phyloP scores from a whole-genome alignment of 1,140 invertebrate genomes.

The Aphis gossypii region DNA sequence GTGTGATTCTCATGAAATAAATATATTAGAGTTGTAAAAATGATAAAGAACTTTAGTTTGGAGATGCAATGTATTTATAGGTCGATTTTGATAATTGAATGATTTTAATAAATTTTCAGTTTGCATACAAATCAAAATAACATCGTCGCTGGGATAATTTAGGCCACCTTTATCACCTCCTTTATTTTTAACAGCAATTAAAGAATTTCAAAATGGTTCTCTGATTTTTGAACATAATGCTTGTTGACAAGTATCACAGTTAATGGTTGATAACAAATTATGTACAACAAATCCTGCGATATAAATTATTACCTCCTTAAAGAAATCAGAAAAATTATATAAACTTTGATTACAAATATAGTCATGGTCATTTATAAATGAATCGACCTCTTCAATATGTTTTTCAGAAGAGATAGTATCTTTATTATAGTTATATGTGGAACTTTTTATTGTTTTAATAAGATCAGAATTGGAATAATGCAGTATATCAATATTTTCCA shows the following conservation, averaged over 20 bases:
- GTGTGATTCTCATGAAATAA: background rate
- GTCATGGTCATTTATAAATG: constrained; percentile 19
- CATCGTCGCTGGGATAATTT: background rate
- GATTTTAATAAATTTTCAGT: constrained; percentile 12
- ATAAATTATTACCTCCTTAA: background rate
- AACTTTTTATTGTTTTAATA: background rate
- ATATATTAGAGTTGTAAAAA: background rate
- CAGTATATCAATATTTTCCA: background rate
- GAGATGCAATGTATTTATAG: background rate
- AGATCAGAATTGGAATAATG: background rate
- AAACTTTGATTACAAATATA: background rate
- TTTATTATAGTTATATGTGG: too few relatives aligned
- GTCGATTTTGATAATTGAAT: background rate
- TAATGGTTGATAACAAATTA: background rate
- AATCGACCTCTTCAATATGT: constrained; percentile 2
- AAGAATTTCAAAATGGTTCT: background rate
- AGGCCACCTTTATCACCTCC: background rate
- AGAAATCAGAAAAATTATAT: background rate
- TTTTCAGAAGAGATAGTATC: too few relatives aligned
- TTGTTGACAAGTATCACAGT: background rate
- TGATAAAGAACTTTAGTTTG: background rate
- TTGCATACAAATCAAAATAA: background rate
- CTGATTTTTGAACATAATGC: background rate
- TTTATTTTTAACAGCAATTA: background rate
- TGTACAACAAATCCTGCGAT: constrained; percentile 1